Evolutionary conservation across 2,113 vertebrate genomes (phyloP).

Genomic region (Calidris pygmaea): DNA sequence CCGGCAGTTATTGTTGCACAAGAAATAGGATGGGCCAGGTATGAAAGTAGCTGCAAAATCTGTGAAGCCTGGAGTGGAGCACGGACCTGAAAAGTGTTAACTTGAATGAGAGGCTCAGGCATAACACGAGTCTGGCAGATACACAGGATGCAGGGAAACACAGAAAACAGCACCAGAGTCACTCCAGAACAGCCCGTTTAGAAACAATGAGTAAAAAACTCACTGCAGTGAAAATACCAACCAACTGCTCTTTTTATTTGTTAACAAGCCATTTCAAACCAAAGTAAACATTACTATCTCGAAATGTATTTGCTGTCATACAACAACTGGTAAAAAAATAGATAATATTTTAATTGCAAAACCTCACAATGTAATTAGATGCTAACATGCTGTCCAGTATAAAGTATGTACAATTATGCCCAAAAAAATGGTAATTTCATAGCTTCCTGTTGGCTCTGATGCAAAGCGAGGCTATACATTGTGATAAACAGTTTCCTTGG

Average conservation of each 20-base stretch:
- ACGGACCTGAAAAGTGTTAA: neutral
- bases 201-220: neutral
- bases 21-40: neutral
- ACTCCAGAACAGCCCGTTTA: neutral
- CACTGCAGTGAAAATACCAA: neutral
- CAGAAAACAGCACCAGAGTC: neutral
- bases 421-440: neutral
- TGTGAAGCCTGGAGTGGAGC: neutral
- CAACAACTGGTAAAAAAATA: neutral
- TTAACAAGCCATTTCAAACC: neutral
- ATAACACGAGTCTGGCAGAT: neutral
- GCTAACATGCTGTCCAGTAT: neutral
- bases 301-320: neutral
- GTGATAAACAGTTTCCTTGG: neutral
- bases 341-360: neutral
- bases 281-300: neutral
- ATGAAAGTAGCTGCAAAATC: neutral
- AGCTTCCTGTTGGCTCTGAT: neutral
- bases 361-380: neutral
- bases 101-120: neutral
- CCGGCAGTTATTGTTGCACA: neutral
- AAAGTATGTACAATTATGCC: neutral
- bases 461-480: neutral
- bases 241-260: constrained; percentile 13
- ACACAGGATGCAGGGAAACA: neutral